Conservation (phyloP, 2,888 invertebrate species). For the Drosophila testacea region DNA sequence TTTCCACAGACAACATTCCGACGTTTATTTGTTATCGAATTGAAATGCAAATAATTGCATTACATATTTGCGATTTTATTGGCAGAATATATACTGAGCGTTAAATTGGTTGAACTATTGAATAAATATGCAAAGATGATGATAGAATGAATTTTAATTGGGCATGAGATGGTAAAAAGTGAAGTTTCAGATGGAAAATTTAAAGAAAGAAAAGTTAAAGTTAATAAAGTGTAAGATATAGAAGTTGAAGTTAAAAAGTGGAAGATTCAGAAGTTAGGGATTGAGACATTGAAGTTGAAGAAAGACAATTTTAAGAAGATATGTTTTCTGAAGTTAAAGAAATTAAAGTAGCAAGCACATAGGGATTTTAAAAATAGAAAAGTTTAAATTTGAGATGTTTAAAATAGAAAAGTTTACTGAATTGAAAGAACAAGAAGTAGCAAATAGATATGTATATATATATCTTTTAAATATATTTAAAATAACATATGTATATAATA, state of each 20-base stretch:
- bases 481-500: too few relatives aligned
- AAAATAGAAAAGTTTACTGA: neutral
- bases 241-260: neutral
- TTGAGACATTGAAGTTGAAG: neutral
- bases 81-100: neutral
- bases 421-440: neutral
- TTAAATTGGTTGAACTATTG: neutral
- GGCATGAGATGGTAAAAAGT: neutral
- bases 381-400: neutral
- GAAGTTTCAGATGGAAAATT: neutral
- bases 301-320: neutral
- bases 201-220: neutral
- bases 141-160: neutral
- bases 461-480: too few relatives aligned
- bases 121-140: neutral
- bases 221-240: too few relatives aligned
- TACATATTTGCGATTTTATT: constrained; percentile 5
- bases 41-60: constrained; percentile 6
- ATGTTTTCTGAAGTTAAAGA: too few relatives aligned
- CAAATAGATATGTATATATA: too few relatives aligned
- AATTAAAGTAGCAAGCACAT: too few relatives aligned
- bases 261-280: neutral
- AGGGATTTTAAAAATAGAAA: neutral
- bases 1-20: constrained; percentile 11
- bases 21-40: constrained; percentile 21